These are phyloP conservation scores for Gymnocheta viridis DNA, from an alignment of 2,888 invertebrate species.

Conservation along the genomic window DNA sequence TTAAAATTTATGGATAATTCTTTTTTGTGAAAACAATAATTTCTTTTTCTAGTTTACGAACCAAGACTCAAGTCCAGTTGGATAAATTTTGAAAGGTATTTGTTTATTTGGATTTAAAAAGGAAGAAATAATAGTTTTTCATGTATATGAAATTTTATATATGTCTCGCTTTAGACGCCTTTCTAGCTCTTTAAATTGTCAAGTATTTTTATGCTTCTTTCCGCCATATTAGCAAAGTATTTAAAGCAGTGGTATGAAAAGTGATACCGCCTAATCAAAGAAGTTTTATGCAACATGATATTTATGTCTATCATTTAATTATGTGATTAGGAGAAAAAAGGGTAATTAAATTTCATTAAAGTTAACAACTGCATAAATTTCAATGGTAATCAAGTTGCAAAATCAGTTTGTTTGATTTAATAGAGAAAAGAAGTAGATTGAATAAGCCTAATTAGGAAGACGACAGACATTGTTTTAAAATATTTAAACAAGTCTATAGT, in stretches of 20 bases:
- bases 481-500: not conserved
- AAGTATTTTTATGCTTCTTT: no score
- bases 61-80: no score
- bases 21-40: no score
- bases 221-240: not conserved
- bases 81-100: no score
- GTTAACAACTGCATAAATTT: constrained; percentile 1
- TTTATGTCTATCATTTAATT: constrained; percentile 15
- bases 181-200: not conserved
- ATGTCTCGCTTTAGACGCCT: not conserved
- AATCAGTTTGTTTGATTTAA: not conserved
- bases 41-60: no score
- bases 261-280: not conserved
- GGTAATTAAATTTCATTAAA: constrained; percentile 8
- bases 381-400: not conserved
- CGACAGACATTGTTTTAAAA: not conserved
- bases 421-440: not conserved
- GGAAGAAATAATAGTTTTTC: no score
- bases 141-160: no score
- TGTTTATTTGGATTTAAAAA: no score
- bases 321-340: constrained; percentile 17
- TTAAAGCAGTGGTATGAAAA: not conserved
- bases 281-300: not conserved
- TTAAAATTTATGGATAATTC: no score
- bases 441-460: not conserved